Evolutionary conservation across 2,113 vertebrate species (phyloP).

Genomic region (Sapajus apella): DNA sequence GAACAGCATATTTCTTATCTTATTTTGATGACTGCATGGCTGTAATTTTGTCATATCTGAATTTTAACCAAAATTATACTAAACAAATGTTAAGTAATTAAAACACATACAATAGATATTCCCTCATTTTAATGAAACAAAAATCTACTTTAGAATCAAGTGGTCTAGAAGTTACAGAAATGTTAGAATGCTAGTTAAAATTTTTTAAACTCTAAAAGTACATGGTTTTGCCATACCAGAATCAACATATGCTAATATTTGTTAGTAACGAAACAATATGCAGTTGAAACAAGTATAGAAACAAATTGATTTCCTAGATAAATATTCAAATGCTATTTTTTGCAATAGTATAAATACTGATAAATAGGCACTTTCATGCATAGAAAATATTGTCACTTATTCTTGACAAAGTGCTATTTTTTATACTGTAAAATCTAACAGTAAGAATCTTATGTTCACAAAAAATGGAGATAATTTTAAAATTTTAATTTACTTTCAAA

Average conservation of each 20-base stretch:
- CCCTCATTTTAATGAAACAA: not conserved
- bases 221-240: not conserved
- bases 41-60: not conserved
- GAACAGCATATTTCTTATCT: not conserved
- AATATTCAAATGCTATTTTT: not conserved
- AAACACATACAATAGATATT: not conserved
- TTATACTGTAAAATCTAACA: not conserved
- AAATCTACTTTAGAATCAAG: not conserved
- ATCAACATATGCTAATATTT: not conserved
- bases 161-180: not conserved
- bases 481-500: not conserved
- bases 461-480: not conserved
- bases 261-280: not conserved
- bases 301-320: not conserved
- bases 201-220: not conserved
- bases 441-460: not conserved
- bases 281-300: not conserved
- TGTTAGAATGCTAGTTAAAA: not conserved
- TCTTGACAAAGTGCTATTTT: not conserved
- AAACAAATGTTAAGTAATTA: not conserved
- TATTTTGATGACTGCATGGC: not conserved
- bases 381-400: not conserved
- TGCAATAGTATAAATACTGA: not conserved
- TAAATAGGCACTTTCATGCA: not conserved
- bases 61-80: not conserved